These are phyloP conservation scores for Etheostoma nigrum DNA, from an alignment of 2,797 vertebrate species.

Conservation along the genomic window DNA sequence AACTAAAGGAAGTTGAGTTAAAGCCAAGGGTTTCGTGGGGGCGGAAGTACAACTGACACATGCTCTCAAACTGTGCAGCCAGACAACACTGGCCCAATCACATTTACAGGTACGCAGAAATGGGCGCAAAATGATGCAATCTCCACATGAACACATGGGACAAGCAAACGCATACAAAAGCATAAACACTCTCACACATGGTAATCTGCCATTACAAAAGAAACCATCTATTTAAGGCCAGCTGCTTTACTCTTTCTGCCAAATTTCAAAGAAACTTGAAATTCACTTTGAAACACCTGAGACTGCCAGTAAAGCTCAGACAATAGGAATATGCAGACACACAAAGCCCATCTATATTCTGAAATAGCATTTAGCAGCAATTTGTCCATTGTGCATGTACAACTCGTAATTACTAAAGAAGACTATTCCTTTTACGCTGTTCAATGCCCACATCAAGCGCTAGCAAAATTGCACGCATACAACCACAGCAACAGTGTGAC, in stretches of 20 bases:
- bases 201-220: slow-evolving; percentile 20
- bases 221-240: slow-evolving; percentile 35
- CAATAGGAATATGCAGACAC: slow-evolving; percentile 21
- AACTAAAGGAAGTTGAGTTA: slow-evolving; percentile 44
- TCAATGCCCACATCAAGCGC: not conserved
- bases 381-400: slow-evolving; percentile 8
- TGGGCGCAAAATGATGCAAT: slow-evolving; percentile 5
- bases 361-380: slow-evolving; percentile 28
- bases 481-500: slow-evolving; percentile 10
- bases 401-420: not conserved
- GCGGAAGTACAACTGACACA: not conserved
- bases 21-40: slow-evolving; percentile 29
- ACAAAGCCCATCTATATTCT: slow-evolving; percentile 27
- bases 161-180: slow-evolving; percentile 15
- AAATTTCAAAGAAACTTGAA: slow-evolving; percentile 38
- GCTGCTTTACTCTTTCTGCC: slow-evolving; percentile 49
- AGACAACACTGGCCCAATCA: not conserved
- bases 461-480: not conserved
- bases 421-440: not conserved
- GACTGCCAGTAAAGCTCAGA: slow-evolving; percentile 23
- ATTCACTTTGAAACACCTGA: slow-evolving; percentile 38
- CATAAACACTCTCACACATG: slow-evolving; percentile 1
- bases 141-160: slow-evolving; percentile 41
- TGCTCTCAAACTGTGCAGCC: not conserved
- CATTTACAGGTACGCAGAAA: slow-evolving; percentile 1